These are phyloP conservation scores for Junonia oenone DNA, from an alignment of 2,888 invertebrate species.

Conservation along the genomic window DNA sequence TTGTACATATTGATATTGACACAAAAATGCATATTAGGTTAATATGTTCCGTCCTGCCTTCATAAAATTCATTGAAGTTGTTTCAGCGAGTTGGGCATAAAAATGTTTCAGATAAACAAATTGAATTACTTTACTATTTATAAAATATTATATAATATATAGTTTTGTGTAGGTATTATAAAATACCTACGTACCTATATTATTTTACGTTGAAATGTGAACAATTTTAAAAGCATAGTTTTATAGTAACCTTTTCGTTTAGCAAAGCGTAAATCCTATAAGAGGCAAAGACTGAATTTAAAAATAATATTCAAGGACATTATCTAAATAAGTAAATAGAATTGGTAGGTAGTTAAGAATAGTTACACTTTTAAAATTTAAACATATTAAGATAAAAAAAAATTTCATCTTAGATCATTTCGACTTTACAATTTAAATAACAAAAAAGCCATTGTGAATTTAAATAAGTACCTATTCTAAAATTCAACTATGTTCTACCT, in stretches of 20 bases:
- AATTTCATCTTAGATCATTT: background rate
- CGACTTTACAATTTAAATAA: background rate
- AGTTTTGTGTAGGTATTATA: no score
- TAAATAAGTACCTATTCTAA: background rate
- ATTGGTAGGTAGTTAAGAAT: background rate
- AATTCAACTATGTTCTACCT: no score
- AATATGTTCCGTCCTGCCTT: no score
- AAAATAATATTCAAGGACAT: slow-evolving; percentile 1
- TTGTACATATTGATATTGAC: no score
- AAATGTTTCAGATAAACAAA: no score
- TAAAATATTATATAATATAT: no score
- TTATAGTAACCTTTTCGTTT: slow-evolving; percentile 10
- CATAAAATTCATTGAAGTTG: no score
- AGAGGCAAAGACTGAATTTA: background rate
- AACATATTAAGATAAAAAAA: background rate
- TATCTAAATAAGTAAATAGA: background rate
- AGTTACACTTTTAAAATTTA: background rate
- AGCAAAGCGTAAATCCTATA: slow-evolving; percentile 12
- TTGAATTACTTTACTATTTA: no score
- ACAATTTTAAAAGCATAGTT: background rate
- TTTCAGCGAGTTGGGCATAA: no score
- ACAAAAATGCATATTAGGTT: no score
- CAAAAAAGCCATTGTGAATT: background rate
- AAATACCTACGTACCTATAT: background rate
- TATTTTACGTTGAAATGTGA: background rate